phyloP scores from a whole-genome alignment of 2,113 vertebrate genomes.

The Thoracochromis brauschi region DNA sequence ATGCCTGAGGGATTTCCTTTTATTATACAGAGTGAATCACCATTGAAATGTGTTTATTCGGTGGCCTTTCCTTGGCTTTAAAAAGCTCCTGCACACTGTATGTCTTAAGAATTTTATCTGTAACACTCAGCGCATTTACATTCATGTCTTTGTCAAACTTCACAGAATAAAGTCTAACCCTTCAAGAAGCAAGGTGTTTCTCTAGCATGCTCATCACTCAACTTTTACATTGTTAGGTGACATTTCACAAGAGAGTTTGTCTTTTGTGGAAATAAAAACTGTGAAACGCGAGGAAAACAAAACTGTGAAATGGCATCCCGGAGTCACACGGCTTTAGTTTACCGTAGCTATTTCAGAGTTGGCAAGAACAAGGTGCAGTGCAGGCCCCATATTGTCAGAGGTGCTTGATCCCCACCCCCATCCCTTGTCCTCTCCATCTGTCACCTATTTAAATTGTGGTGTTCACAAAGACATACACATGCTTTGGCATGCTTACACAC shows the following conservation, averaged over 20 bases:
- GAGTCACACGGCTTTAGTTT: constrained; percentile 19
- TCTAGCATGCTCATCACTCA: background rate
- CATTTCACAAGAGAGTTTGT: background rate
- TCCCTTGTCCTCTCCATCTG: constrained; percentile 68
- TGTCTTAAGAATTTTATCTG: constrained; percentile 17
- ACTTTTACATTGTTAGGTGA: constrained; percentile 5
- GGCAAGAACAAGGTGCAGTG: constrained; percentile 53
- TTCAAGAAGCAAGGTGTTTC: background rate
- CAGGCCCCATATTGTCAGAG: constrained; percentile 48
- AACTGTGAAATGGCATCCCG: constrained; percentile 23
- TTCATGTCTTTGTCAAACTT: background rate
- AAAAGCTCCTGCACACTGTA: background rate
- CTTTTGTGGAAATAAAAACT: background rate
- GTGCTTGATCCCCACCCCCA: constrained; percentile 61
- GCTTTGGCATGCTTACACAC: background rate
- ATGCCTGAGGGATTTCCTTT: constrained; percentile 59
- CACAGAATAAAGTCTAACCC: background rate
- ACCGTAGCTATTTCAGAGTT: constrained; percentile 42
- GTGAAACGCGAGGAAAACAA: background rate
- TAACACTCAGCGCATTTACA: constrained; percentile 6
- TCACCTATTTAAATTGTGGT: constrained; percentile 44
- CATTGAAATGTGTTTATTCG: constrained; percentile 61
- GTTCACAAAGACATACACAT: constrained; percentile 10
- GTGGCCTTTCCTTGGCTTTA: constrained; percentile 30
- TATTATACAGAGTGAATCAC: constrained; percentile 67